A percentile compares a stretch with the other conserved stretches of the same genome.
These are phyloP conservation scores for Pipa parva DNA, from an alignment of 2,113 vertebrate species.

Conservation along the genomic window DNA sequence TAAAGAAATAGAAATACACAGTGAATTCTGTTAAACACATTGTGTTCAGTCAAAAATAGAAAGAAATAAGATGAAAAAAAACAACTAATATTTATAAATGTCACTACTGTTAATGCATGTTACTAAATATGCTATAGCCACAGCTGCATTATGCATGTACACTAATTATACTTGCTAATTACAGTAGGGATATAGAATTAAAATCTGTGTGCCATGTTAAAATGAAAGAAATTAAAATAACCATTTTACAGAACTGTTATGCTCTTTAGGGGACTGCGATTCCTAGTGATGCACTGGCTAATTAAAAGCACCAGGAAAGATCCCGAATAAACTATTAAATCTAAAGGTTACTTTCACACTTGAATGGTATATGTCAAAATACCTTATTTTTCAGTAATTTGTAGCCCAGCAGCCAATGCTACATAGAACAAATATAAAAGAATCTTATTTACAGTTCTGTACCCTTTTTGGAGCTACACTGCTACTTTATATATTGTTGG, in stretches of 20 bases:
- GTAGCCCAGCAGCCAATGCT: conserved; percentile 36
- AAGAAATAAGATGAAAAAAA: too few species aligned
- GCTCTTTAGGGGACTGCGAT: conserved; percentile 51
- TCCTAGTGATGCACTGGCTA: conserved; percentile 53
- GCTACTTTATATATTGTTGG: not conserved
- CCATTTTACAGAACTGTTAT: conserved; percentile 48
- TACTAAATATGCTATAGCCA: conserved; percentile 44
- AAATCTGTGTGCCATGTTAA: conserved; percentile 50
- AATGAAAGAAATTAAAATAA: conserved; percentile 58
- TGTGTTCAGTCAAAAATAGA: too few species aligned
- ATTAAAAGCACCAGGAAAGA: conserved; percentile 56
- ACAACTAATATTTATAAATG: too few species aligned
- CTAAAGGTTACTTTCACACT: conserved; percentile 63
- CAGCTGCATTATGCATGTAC: conserved; percentile 50
- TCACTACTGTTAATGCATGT: conserved; percentile 46
- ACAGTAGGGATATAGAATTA: conserved; percentile 50
- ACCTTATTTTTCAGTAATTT: conserved; percentile 39
- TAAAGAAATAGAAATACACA: too few species aligned
- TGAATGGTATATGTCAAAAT: conserved; percentile 55
- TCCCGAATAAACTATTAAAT: conserved; percentile 59
- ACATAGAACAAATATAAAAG: conserved; percentile 26
- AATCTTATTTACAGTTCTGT: not conserved
- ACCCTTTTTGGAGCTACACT: not conserved
- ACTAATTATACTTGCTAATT: conserved; percentile 59
- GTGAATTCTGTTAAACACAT: too few species aligned